These are phyloP conservation scores for Chionis minor DNA, from an alignment of 2,113 vertebrate species.

Conservation along the genomic window DNA sequence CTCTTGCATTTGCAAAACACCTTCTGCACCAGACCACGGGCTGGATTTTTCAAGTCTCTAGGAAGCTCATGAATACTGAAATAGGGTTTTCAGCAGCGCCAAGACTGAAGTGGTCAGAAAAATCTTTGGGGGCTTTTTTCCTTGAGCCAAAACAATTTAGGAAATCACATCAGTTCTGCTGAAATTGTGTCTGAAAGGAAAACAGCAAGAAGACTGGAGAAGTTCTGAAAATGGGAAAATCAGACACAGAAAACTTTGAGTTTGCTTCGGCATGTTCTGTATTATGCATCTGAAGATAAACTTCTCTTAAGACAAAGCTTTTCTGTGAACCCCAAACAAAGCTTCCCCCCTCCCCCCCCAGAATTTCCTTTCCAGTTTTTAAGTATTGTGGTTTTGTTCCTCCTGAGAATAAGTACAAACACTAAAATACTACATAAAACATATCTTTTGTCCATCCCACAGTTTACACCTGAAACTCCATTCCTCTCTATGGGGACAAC, in stretches of 20 bases:
- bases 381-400: not conserved
- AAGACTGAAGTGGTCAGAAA: not conserved
- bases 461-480: not conserved
- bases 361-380: not conserved
- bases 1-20: not conserved
- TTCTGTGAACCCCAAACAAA: not conserved
- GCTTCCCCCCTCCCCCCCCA: not conserved
- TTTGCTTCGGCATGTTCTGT: not conserved
- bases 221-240: not conserved
- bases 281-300: not conserved
- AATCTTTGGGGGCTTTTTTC: not conserved
- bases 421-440: not conserved
- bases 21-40: not conserved
- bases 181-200: not conserved
- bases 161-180: not conserved
- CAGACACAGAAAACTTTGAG: not conserved
- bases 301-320: not conserved
- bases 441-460: not conserved
- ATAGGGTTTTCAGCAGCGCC: not conserved
- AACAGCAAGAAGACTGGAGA: not conserved
- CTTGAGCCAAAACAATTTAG: not conserved
- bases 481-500: not conserved
- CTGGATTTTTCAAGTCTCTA: not conserved
- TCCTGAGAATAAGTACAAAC: not conserved
- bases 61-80: not conserved